These are phyloP conservation scores for Zootoca vivipara DNA, from an alignment of 2,113 vertebrate species.

Conservation along the genomic window DNA sequence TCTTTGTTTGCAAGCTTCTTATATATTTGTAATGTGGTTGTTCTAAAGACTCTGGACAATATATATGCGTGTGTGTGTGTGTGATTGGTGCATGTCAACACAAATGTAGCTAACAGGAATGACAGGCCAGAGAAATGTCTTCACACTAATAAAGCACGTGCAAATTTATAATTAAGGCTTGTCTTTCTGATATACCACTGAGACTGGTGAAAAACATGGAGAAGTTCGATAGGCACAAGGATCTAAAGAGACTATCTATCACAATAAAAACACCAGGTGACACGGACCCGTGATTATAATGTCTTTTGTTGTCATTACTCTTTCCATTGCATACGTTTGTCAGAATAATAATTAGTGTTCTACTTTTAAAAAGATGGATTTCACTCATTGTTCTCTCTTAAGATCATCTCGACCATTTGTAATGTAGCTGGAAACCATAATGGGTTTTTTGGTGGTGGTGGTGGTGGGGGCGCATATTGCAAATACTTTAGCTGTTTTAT, in stretches of 20 bases:
- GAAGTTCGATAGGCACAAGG: slow-evolving; percentile 58
- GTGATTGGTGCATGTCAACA: slow-evolving; percentile 70
- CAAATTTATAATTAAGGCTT: slow-evolving; percentile 74
- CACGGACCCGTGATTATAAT: slow-evolving; percentile 60
- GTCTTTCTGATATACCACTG: slow-evolving; percentile 66
- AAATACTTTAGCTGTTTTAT: slow-evolving; percentile 58
- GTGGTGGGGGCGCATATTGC: slow-evolving; percentile 51
- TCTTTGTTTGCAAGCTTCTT: background rate
- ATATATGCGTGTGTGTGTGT: slow-evolving; percentile 35
- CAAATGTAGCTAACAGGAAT: slow-evolving; percentile 74
- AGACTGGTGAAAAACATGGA: slow-evolving; percentile 70
- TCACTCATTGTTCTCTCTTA: slow-evolving; percentile 52
- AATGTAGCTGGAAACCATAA: slow-evolving; percentile 52
- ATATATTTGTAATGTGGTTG: slow-evolving; percentile 45
- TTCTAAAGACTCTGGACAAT: slow-evolving; percentile 61
- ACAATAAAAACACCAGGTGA: slow-evolving; percentile 73
- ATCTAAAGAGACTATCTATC: slow-evolving; percentile 67
- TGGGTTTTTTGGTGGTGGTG: slow-evolving; percentile 42
- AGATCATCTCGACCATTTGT: slow-evolving; percentile 48
- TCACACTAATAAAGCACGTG: slow-evolving; percentile 72
- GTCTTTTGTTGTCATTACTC: slow-evolving; percentile 62
- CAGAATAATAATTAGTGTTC: slow-evolving; percentile 68
- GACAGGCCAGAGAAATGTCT: slow-evolving; percentile 70
- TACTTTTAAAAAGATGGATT: slow-evolving; percentile 55
- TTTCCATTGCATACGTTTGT: slow-evolving; percentile 63